These are phyloP conservation scores for Lochmaea crataegi DNA, from an alignment of 2,888 invertebrate species.

Conservation along the genomic window DNA sequence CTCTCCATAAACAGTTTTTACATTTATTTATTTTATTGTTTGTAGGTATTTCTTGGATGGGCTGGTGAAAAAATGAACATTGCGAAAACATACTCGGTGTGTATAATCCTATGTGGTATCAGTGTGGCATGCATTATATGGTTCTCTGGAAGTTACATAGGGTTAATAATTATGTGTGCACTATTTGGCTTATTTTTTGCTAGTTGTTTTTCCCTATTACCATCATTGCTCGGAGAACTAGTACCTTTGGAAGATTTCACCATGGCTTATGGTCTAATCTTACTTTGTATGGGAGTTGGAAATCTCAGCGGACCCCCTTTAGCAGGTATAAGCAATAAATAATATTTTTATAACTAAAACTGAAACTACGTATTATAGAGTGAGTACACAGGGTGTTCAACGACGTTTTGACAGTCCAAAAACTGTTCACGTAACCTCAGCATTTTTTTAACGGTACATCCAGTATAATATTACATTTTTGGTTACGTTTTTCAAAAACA, in stretches of 20 bases:
- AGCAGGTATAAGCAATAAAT: constrained; percentile 72
- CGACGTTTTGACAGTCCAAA: too few relatives aligned
- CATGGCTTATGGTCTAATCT: constrained; percentile 89
- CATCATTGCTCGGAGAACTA: constrained; percentile 87
- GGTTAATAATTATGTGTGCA: constrained; percentile 63
- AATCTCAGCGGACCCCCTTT: constrained; percentile 92
- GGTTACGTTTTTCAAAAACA: too few relatives aligned
- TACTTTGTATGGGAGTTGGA: constrained; percentile 92
- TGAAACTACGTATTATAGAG: too few relatives aligned
- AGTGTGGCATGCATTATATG: constrained; percentile 71
- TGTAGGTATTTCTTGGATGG: constrained; percentile 84
- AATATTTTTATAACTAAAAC: too few relatives aligned
- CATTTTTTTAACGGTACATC: too few relatives aligned
- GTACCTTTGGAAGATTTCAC: constrained; percentile 93
- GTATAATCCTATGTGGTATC: constrained; percentile 76
- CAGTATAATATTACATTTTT: too few relatives aligned
- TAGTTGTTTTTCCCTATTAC: constrained; percentile 91
- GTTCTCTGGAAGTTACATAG: constrained; percentile 60
- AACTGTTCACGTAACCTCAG: too few relatives aligned
- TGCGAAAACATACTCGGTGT: constrained; percentile 83
- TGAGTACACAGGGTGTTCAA: too few relatives aligned
- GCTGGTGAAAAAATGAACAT: constrained; percentile 89
- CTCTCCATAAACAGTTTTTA: too few relatives aligned
- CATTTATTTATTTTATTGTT: constrained; percentile 6
- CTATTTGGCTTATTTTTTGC: constrained; percentile 92